Percentiles rank a stretch among this genome's conserved stretches.
phyloP scores from a whole-genome alignment of 1,140 invertebrate genomes.

The Drosophila orena region DNA sequence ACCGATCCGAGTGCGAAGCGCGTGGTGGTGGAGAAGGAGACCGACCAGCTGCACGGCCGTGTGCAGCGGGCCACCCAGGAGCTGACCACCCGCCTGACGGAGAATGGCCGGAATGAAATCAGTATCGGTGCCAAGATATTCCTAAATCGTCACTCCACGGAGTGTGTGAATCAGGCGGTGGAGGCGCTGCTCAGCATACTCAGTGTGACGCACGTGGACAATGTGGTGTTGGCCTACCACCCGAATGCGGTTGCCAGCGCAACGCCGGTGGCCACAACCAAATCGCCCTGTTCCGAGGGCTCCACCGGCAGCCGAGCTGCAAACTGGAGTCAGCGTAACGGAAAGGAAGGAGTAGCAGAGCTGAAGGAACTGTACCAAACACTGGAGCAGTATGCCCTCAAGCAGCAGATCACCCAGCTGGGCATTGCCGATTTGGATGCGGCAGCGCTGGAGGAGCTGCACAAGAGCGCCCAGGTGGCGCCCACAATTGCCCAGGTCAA shows the following conservation, averaged over 20 bases:
- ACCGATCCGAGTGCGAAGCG: conserved; percentile 60
- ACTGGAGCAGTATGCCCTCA: conserved; percentile 64
- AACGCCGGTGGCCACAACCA: conserved; percentile 57
- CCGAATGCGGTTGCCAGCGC: conserved; percentile 68
- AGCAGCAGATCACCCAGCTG: conserved; percentile 88
- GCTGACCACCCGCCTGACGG: conserved; percentile 86
- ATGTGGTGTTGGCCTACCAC: conserved; percentile 82
- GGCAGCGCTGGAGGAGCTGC: conserved; percentile 90
- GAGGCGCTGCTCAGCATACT: conserved; percentile 69
- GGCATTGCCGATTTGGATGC: conserved; percentile 96
- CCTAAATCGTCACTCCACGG: conserved; percentile 85
- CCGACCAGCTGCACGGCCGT: conserved; percentile 64
- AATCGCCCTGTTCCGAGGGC: conserved; percentile 42
- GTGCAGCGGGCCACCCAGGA: conserved; percentile 85
- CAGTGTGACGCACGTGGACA: conserved; percentile 79
- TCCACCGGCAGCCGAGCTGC: conserved; percentile 8
- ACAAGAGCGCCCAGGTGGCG: conserved; percentile 92
- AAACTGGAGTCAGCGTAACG: conserved; percentile 85
- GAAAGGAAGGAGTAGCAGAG: conserved; percentile 84
- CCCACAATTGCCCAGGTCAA: conserved; percentile 98
- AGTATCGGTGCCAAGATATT: conserved; percentile 89
- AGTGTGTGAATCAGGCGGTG: conserved; percentile 64
- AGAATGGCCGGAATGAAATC: conserved; percentile 87
- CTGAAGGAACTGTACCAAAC: conserved; percentile 87
- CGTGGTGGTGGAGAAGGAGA: conserved; percentile 63